These are phyloP conservation scores for Drosophila infuscata DNA, from an alignment of 2,888 invertebrate genomes.

Conservation along the genomic window DNA sequence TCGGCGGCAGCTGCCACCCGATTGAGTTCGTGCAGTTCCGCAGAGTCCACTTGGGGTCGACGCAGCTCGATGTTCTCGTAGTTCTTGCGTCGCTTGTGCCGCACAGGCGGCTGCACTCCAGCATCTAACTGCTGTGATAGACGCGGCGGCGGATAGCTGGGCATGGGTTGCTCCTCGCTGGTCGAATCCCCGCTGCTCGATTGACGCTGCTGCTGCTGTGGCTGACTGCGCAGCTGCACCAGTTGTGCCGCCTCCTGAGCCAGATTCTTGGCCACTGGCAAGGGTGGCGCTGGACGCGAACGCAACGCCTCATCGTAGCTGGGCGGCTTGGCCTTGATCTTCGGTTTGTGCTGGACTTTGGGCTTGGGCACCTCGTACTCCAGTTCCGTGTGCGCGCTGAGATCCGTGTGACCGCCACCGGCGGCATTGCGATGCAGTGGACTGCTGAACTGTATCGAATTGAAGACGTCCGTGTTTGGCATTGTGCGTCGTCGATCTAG, in stretches of 20 bases:
- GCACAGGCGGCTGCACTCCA: slow-evolving; percentile 75
- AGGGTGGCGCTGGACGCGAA: slow-evolving; percentile 46
- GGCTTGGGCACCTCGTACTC: slow-evolving; percentile 82
- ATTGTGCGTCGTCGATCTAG: slow-evolving; percentile 83
- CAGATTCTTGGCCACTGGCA: slow-evolving; percentile 60
- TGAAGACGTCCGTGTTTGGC: slow-evolving; percentile 83
- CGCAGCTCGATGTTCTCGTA: slow-evolving; percentile 82
- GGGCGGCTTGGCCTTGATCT: slow-evolving; percentile 70
- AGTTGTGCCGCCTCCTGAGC: slow-evolving; percentile 61
- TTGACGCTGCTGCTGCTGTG: slow-evolving; percentile 29
- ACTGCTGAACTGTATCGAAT: slow-evolving; percentile 83
- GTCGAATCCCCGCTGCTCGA: slow-evolving; percentile 55
- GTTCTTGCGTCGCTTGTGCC: slow-evolving; percentile 80
- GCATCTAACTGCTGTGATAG: slow-evolving; percentile 71
- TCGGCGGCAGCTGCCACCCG: slow-evolving; percentile 65
- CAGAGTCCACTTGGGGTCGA: slow-evolving; percentile 79
- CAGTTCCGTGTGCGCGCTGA: slow-evolving; percentile 40
- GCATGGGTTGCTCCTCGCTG: slow-evolving; percentile 81
- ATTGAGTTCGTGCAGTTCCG: slow-evolving; percentile 77
- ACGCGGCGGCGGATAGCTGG: slow-evolving; percentile 82
- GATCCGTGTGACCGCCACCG: slow-evolving; percentile 72
- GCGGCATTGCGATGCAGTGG: slow-evolving; percentile 80
- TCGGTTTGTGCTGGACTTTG: slow-evolving; percentile 54
- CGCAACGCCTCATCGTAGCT: slow-evolving; percentile 82
- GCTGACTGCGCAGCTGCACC: slow-evolving; percentile 54